Evolutionary conservation across 2,888 invertebrate species (phyloP).

Genomic region (Tyria jacobaeae): DNA sequence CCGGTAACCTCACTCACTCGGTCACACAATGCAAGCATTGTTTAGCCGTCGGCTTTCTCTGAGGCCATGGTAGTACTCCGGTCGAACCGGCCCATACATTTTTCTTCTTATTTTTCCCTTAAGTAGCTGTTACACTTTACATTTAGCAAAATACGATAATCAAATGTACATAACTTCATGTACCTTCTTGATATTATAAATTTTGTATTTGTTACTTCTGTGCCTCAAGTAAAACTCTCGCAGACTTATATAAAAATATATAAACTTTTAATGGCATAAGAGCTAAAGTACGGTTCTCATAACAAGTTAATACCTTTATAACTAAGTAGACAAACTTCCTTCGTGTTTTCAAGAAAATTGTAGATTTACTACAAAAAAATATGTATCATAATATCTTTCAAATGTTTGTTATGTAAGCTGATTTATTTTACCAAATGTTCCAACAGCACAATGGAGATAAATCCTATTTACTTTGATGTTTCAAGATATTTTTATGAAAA

Average conservation of each 20-base stretch:
- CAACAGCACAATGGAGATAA: not conserved
- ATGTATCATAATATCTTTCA: not conserved
- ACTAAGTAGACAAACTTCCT: not conserved
- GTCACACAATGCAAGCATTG: no score
- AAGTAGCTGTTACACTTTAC: no score
- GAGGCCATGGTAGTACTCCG: no score
- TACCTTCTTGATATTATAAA: no score
- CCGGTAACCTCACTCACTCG: no score
- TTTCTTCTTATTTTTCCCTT: no score
- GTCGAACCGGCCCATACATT: no score
- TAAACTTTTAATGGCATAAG: constrained; percentile 11
- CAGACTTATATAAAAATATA: constrained; percentile 1
- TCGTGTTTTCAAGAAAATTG: not conserved
- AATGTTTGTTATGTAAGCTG: not conserved
- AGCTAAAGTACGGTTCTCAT: not conserved
- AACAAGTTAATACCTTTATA: not conserved
- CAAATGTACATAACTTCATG: not conserved
- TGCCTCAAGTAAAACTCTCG: not conserved
- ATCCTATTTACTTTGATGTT: not conserved
- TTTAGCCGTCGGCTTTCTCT: no score
- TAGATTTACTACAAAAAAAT: not conserved
- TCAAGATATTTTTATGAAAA: not conserved
- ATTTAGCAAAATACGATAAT: no score
- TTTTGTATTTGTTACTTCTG: not conserved
- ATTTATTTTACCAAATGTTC: constrained; percentile 1